Evolutionary conservation across 2,113 vertebrate species (phyloP).

Genomic region (Morone chrysops): DNA sequence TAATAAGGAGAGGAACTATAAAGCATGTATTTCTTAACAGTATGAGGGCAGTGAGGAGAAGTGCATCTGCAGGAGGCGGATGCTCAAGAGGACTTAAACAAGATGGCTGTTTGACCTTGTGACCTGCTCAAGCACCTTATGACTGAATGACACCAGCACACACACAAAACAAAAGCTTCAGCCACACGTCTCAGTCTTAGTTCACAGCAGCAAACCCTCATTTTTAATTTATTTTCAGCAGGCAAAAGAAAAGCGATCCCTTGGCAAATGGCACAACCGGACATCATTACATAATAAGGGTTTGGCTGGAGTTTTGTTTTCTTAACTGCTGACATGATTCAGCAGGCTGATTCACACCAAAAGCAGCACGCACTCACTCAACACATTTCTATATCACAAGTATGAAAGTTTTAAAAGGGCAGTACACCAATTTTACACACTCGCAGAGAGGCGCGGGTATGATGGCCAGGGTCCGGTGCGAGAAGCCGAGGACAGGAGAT

Average conservation of each 20-base stretch:
- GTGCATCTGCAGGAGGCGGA: too few species aligned
- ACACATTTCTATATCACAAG: neutral
- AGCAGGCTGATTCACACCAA: constrained; percentile 32
- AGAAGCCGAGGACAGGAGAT: too few species aligned
- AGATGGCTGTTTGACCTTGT: constrained; percentile 20
- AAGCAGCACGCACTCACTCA: neutral
- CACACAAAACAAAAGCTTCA: neutral
- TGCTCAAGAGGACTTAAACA: constrained; percentile 1
- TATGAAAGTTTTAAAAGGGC: neutral
- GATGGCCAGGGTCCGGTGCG: too few species aligned
- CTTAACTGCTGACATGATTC: constrained; percentile 50
- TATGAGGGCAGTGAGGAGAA: neutral
- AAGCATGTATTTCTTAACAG: neutral
- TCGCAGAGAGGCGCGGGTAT: too few species aligned
- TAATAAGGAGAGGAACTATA: neutral
- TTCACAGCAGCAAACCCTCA: constrained; percentile 36
- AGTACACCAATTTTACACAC: neutral
- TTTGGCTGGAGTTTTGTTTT: constrained; percentile 43
- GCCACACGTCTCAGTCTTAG: constrained; percentile 8
- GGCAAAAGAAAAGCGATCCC: constrained; percentile 25
- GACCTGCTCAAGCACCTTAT: constrained; percentile 15
- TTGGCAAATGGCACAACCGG: constrained; percentile 9
- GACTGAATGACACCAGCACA: neutral
- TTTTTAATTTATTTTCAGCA: constrained; percentile 44
- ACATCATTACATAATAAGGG: constrained; percentile 48